Percentiles rank a stretch among this genome's conserved stretches.
phyloP scores from a whole-genome alignment of 2,113 vertebrate species.

The Saiga tatarica region DNA sequence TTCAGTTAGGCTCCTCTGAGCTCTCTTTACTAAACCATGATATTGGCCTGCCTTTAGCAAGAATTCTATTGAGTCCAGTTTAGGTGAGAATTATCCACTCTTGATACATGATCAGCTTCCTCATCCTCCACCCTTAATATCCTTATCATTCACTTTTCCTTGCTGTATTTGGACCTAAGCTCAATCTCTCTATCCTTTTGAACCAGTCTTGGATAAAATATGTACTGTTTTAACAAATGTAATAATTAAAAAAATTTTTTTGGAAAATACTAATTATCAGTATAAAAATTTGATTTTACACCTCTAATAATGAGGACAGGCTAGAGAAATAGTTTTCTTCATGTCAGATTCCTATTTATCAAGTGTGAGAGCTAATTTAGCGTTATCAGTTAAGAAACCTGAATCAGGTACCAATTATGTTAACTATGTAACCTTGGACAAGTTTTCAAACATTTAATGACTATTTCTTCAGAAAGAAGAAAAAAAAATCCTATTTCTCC shows the following conservation, averaged over 20 bases:
- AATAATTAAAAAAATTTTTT: neutral
- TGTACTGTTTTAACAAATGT: neutral
- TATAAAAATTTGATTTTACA: neutral
- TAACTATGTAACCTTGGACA: neutral
- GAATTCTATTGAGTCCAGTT: neutral
- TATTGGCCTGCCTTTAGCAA: neutral
- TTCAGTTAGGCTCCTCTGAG: neutral
- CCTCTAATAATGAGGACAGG: neutral
- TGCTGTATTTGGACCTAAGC: neutral
- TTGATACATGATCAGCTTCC: neutral
- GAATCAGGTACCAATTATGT: neutral
- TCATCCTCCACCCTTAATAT: neutral
- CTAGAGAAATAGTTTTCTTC: neutral
- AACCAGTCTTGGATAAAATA: neutral
- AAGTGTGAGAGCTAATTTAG: neutral
- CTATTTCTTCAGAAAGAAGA: neutral
- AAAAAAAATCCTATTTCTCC: neutral
- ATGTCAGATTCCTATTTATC: neutral
- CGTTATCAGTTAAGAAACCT: neutral
- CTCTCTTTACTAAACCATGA: neutral
- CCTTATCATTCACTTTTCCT: neutral
- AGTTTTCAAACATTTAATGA: neutral
- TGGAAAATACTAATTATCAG: neutral
- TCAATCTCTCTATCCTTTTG: neutral
- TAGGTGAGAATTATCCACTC: neutral